Conservation (phyloP, 2,888 invertebrate species). For the Megalurothrips usitatus region DNA sequence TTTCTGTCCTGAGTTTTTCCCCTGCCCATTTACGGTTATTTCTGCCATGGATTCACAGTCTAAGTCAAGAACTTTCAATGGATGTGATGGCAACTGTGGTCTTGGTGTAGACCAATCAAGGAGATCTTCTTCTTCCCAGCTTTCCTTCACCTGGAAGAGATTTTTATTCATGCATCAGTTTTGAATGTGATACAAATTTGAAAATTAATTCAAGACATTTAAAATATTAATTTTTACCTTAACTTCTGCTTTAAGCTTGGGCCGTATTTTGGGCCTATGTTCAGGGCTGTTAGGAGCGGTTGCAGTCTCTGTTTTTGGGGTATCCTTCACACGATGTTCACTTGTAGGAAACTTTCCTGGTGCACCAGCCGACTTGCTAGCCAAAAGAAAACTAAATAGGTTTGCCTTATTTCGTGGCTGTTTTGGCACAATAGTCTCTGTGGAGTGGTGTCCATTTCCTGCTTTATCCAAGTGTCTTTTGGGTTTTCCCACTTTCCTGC, state of each 20-base stretch:
- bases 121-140: neutral
- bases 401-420: slow-evolving; percentile 68
- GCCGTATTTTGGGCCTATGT: slow-evolving; percentile 55
- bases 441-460: slow-evolving; percentile 44
- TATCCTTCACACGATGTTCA: slow-evolving; percentile 42
- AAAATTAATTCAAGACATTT: neutral
- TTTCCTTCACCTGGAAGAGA: neutral
- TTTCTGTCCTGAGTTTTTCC: neutral
- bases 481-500: slow-evolving; percentile 77
- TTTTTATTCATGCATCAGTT: neutral
- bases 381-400: slow-evolving; percentile 32
- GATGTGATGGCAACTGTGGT: neutral
- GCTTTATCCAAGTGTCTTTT: slow-evolving; percentile 57
- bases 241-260: slow-evolving; percentile 67
- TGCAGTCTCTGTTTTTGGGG: slow-evolving; percentile 38
- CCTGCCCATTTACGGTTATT: neutral
- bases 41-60: neutral
- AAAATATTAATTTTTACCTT: slow-evolving; percentile 44
- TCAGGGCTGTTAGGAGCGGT: slow-evolving; percentile 44
- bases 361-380: slow-evolving; percentile 40
- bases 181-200: neutral
- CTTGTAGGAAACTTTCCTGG: slow-evolving; percentile 43
- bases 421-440: slow-evolving; percentile 78
- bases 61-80: neutral
- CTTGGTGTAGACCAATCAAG: neutral